Percentiles rank a stretch among this genome's conserved stretches.
These are phyloP conservation scores for Sarotherodon lohbergeri DNA, from an alignment of 2,113 vertebrate genomes.

Conservation along the genomic window DNA sequence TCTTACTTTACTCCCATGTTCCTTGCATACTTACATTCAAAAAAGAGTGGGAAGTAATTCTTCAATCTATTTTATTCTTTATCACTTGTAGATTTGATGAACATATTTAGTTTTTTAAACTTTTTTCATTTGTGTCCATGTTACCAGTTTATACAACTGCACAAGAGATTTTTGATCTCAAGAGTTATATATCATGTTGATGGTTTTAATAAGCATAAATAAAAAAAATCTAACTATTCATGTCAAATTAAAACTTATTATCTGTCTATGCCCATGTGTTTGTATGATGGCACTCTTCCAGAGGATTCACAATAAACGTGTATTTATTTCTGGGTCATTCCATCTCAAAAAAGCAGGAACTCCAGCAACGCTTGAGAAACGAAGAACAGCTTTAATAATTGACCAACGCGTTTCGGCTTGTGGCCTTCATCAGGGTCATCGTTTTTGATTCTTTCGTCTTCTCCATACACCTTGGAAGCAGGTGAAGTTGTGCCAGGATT, in stretches of 20 bases:
- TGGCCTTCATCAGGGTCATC: no score
- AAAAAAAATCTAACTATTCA: rapidly evolving
- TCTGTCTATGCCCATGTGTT: not conserved
- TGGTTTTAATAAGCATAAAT: not conserved
- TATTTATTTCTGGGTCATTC: not conserved
- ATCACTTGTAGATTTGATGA: not conserved
- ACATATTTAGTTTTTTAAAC: not conserved
- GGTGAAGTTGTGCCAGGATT: no score
- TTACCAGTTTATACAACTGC: not conserved
- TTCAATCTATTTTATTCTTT: not conserved
- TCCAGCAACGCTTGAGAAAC: no score
- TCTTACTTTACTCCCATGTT: not conserved
- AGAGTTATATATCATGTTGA: not conserved
- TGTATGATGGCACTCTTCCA: not conserved
- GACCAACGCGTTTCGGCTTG: no score
- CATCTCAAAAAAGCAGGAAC: not conserved
- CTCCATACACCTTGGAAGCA: no score
- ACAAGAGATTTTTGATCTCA: not conserved
- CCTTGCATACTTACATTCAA: not conserved
- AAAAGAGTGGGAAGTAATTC: not conserved
- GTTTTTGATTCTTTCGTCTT: no score
- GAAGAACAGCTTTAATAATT: no score
- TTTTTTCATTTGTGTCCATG: not conserved
- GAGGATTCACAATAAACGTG: not conserved
- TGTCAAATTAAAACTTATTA: not conserved